phyloP scores from a whole-genome alignment of 2,113 vertebrate genomes.

The Pristiophorus japonicus region DNA sequence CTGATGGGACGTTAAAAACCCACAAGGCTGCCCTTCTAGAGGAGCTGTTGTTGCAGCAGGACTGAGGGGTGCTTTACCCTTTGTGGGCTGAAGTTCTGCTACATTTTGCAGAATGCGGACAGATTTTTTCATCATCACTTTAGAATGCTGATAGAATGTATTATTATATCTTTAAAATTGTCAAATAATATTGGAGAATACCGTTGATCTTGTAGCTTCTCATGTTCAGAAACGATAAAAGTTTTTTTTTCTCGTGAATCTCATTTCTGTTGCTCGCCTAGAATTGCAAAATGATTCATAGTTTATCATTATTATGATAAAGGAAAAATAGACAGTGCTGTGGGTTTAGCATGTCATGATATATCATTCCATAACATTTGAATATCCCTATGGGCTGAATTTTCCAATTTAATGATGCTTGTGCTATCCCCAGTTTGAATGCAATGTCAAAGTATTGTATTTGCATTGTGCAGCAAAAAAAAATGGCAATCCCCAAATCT shows the following conservation, averaged over 20 bases:
- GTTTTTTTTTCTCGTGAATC: not conserved
- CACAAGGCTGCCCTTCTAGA: not conserved
- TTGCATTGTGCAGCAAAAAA: not conserved
- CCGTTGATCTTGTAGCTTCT: not conserved
- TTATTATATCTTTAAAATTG: not conserved
- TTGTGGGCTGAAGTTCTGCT: not conserved
- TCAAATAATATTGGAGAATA: constrained; percentile 26
- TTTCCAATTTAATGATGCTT: constrained; percentile 33
- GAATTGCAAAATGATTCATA: constrained; percentile 28
- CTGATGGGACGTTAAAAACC: not conserved
- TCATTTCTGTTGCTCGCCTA: constrained; percentile 20
- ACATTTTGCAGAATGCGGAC: not conserved
- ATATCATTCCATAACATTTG: constrained; percentile 34
- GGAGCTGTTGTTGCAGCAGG: not conserved
- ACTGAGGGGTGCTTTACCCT: not conserved
- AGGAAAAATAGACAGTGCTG: constrained; percentile 31
- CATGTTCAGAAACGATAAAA: not conserved
- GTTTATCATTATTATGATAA: constrained; percentile 35
- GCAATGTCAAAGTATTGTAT: constrained; percentile 29
- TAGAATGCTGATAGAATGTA: not conserved
- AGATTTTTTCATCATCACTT: not conserved
- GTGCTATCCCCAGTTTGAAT: constrained; percentile 16
- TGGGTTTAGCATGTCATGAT: constrained; percentile 32
- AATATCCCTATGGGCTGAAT: constrained; percentile 31
- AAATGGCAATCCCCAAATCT: constrained; percentile 21